These are phyloP conservation scores for Drosophila ironensis DNA, from an alignment of 1,140 invertebrate species.

Conservation along the genomic window DNA sequence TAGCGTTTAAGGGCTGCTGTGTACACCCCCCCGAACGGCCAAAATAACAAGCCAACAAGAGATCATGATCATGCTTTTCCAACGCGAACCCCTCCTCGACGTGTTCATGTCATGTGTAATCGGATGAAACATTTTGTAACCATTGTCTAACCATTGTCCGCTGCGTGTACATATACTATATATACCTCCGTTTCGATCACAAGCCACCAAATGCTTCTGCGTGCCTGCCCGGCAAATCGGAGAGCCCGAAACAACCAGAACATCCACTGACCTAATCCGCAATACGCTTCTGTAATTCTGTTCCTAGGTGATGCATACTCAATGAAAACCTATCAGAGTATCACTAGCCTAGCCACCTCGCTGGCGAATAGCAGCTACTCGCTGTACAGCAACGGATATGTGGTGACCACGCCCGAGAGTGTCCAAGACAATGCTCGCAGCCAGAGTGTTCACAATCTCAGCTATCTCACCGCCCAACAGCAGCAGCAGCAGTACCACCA, in stretches of 20 bases:
- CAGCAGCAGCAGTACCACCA: conserved; percentile 27
- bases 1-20: conserved; percentile 21
- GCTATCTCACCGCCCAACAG: conserved; percentile 23
- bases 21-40: neutral
- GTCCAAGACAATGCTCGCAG: conserved; percentile 55
- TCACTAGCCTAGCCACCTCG: conserved; percentile 82
- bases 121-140: conserved; percentile 40
- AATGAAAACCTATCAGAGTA: conserved; percentile 82
- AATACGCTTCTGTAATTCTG: conserved; percentile 66
- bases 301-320: conserved; percentile 81
- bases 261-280: conserved; percentile 46
- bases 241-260: conserved; percentile 6
- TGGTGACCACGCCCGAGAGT: conserved; percentile 59
- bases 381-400: conserved; percentile 78
- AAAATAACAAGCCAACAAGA: conserved; percentile 36
- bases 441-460: conserved; percentile 71
- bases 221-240: conserved; percentile 23
- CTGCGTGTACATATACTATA: conserved; percentile 52
- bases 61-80: conserved; percentile 51
- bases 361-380: conserved; percentile 80
- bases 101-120: conserved; percentile 31
- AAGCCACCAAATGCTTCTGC: conserved; percentile 38
- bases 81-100: conserved; percentile 35
- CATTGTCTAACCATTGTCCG: conserved; percentile 51
- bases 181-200: conserved; percentile 26